A percentile compares a stretch with the other conserved stretches of the same genome.
Conservation (phyloP, 2,113 vertebrate genomes). For the Oreotrochilus melanogaster region DNA sequence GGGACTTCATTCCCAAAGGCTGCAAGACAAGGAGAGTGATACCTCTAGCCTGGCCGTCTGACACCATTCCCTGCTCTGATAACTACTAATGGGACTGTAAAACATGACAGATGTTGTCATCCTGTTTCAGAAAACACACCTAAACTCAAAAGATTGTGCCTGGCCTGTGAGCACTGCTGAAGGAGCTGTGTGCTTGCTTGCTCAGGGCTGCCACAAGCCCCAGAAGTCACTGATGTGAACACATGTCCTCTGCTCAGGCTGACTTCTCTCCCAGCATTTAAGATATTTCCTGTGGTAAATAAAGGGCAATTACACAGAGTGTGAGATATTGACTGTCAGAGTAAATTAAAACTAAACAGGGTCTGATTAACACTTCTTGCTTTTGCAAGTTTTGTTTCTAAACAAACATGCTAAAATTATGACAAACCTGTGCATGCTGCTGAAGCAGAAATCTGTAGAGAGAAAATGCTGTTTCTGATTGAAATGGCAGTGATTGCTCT, state of each 20-base stretch:
- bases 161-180: neutral
- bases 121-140: neutral
- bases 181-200: neutral
- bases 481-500: neutral
- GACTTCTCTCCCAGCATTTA: neutral
- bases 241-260: neutral
- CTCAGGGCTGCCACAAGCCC: neutral
- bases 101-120: neutral
- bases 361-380: conserved; percentile 1
- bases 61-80: neutral
- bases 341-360: conserved; percentile 10
- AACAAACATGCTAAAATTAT: neutral
- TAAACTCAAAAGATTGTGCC: neutral
- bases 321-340: neutral
- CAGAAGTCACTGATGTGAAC: accelerated
- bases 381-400: conserved; percentile 23
- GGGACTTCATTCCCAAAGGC: neutral
- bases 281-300: neutral
- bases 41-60: neutral
- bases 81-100: neutral
- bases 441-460: conserved; percentile 37
- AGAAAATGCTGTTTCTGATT: neutral
- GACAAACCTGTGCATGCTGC: neutral
- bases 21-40: neutral
- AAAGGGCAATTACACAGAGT: neutral